Evolutionary conservation across 2,113 vertebrate genomes (phyloP), one percentile per base, ranked within the genome.

Genomic region (Phalacrocorax aristotelis): DNA sequence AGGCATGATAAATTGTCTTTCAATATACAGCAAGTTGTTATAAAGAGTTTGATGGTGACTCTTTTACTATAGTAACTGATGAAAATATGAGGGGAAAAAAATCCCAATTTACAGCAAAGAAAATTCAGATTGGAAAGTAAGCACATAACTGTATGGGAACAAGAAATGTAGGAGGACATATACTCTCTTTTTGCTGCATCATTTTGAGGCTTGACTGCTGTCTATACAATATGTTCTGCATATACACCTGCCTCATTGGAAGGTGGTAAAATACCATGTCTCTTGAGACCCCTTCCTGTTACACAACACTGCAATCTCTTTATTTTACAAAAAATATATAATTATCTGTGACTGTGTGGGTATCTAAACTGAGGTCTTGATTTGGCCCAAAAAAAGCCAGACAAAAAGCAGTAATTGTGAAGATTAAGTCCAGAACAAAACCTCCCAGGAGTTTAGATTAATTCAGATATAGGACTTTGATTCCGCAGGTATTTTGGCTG

Each of bases 361-460:
- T 83, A 86, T 81, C 60, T 86, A 88, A 92, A 90, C 29, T 57
- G 79, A 90, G 83, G 71, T 83, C 88, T 95, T 93, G 72, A 70
- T 89, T 84, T 89, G n/a, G 69, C 83, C 55, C 72, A 15, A 82
- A 84, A 86, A 83, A 89, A 78, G 40, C 64, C 79, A 97, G 88
- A 93, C 90, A 97, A 60, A 92, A 92, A 89, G 68, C 72, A 95
- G 55, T 84, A 96, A 93, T 79, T 92, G 80, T 79, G 70, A 81
- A 76, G 65, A 97, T 94, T 71, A 96, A 92, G 89, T 93, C 86
- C 95, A 94, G 95, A 91, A 97, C 57, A 96, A 95, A 93, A 93
- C 94, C 89, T 95, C 95, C 96, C 87, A 97, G 93, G 87, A 89
- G 93, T 87, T 94, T 89, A 97, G 94, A 95, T 96, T 93, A 94